Base-by-base conservation (phyloP, 2,888 invertebrate genomes). In the Meiosimyza platycephala region DNA sequence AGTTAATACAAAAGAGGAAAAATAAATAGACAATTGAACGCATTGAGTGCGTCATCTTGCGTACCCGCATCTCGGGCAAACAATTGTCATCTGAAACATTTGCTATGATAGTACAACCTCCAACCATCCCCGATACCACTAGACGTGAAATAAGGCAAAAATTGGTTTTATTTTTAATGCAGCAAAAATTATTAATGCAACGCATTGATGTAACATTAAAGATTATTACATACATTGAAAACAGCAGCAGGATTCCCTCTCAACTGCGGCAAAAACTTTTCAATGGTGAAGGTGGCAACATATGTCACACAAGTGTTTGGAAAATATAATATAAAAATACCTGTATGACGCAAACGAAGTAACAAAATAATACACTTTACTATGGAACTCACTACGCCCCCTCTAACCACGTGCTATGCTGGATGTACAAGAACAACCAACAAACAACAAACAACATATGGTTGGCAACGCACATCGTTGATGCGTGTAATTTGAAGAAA, bases 401-500 rank as follows among this genome's bases (percentile, higher is more conserved):
- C 51, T 15, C 18, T 16, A 48, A n/a, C 63, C 47, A 50, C 40
- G 40, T 40, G 40, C 40, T 40, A 9, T 40, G 40, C 40, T 40
- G 40, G 28, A 28, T 28, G 28, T 28, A 28, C 9, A 9, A 6
- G 9, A 40, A 9, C 9, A 16, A 50, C 52, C 15, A 48, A 69
- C 22, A 48, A 18, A 47, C 15, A 48, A 69, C 22, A 48, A 18
- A 47, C 47, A 57, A 68, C 68, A 69, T 69, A 69, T 69, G 68
- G 48, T 69, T 69, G 68, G n/a, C 59, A 69, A 69, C 68, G 40
- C 59, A 33, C 50, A 48, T 51, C 59, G 59, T 60, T 69, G 59
- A 69, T 69, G 68, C 68, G 59, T 69, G 68, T 59, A 59, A 60
- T 59, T 50, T 69, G n/a, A 13, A 59, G 60, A 69, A 69, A 50